Conservation (phyloP, 1,140 invertebrate genomes). For the Bacillus rossius region DNA sequence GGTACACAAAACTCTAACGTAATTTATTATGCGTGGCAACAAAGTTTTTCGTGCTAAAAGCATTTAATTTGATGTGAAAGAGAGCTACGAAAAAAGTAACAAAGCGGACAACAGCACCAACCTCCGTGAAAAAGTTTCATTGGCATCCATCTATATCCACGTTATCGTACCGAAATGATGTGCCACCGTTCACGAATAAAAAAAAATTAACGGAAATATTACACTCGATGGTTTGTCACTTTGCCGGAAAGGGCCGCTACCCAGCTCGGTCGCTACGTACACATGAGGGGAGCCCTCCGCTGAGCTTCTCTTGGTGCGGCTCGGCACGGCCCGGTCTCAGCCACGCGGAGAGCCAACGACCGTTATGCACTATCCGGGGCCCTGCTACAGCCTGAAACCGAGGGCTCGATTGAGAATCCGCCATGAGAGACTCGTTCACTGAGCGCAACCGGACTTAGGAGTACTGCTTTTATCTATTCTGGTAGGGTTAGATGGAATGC, state of each 20-base stretch:
- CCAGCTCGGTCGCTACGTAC: slow-evolving; percentile 3
- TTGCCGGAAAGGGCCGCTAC: slow-evolving; percentile 2
- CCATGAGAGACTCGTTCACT: neutral
- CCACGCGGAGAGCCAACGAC: slow-evolving; percentile 10
- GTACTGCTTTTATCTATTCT: no score
- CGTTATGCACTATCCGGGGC: slow-evolving; percentile 9
- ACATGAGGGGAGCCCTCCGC: slow-evolving; percentile 2
- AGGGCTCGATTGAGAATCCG: slow-evolving; percentile 8
- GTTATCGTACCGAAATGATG: neutral
- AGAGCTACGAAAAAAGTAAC: slow-evolving; percentile 1
- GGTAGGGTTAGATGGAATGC: no score
- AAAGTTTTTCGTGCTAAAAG: no score
- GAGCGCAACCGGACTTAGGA: no score
- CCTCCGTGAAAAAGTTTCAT: slow-evolving; percentile 6
- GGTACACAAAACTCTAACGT: neutral
- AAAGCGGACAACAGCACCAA: slow-evolving; percentile 9
- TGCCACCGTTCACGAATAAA: no score
- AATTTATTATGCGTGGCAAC: no score
- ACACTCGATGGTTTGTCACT: neutral
- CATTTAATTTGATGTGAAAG: neutral
- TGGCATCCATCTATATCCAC: slow-evolving; percentile 7
- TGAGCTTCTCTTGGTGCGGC: neutral
- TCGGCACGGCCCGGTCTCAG: slow-evolving; percentile 10
- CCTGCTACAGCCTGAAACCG: neutral
- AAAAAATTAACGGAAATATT: no score